Conservation (phyloP, 2,113 vertebrate genomes). For the Cheilinus undulatus region DNA sequence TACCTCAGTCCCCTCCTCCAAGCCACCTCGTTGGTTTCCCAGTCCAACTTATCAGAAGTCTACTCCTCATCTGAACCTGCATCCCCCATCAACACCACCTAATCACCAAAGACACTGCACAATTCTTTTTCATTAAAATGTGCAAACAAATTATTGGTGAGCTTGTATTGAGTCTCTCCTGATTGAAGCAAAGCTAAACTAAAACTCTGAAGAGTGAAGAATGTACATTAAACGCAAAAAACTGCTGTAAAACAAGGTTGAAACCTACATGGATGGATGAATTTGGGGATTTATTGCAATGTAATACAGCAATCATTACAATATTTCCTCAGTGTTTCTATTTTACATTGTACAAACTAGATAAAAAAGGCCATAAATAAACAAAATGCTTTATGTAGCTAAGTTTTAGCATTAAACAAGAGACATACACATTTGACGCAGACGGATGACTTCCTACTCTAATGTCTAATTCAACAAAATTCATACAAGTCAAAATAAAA, state of each 20-base stretch:
- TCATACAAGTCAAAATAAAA: constrained; percentile 38
- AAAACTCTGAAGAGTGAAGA: no score
- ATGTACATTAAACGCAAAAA: constrained; percentile 28
- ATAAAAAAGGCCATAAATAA: constrained; percentile 99
- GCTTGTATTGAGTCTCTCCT: no score
- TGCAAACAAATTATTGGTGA: no score
- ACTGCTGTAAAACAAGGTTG: constrained; percentile 14
- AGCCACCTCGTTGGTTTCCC: no score
- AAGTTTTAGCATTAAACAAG: constrained; percentile 84
- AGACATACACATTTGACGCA: constrained; percentile 72
- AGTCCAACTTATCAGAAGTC: no score
- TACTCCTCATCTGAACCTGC: no score
- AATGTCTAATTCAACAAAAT: constrained; percentile 66
- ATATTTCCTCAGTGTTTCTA: constrained; percentile 89
- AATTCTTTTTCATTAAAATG: no score
- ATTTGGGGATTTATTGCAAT: constrained; percentile 93
- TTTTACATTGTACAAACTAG: constrained; percentile 99
- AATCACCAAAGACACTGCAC: no score
- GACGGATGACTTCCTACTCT: constrained; percentile 76
- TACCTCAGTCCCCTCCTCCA: no score
- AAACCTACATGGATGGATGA: constrained; percentile 40
- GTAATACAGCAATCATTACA: constrained; percentile 87
- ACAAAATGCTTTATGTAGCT: constrained; percentile 96
- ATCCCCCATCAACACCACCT: no score
- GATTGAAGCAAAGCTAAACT: no score